Evolutionary conservation across 2,888 invertebrate species (phyloP).

Genomic region (Andricus quercusramuli): DNA sequence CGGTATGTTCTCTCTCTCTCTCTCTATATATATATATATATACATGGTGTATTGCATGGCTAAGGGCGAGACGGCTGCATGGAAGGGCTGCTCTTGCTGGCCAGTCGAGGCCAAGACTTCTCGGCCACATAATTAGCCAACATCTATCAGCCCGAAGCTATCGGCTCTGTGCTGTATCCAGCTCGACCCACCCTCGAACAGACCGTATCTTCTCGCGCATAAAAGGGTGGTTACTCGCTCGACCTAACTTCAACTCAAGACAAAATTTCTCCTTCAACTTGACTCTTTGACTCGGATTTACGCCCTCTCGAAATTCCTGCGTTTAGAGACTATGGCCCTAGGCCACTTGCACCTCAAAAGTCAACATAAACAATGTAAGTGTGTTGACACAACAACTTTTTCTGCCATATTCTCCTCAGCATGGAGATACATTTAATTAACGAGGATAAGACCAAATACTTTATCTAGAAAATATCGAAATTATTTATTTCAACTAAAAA

Average conservation of each 20-base stretch:
- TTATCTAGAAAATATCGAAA: no score
- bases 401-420: no score
- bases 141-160: conserved; percentile 79
- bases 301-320: conserved; percentile 21
- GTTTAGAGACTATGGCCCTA: background rate
- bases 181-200: conserved; percentile 68
- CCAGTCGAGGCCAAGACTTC: conserved; percentile 71
- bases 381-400: background rate
- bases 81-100: conserved; percentile 68
- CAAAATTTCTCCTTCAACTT: conserved; percentile 30
- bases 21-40: background rate
- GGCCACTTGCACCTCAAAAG: background rate
- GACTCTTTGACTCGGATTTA: conserved; percentile 29
- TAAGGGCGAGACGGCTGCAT: conserved; percentile 59
- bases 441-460: background rate
- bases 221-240: conserved; percentile 52
- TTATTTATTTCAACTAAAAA: no score
- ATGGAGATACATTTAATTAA: background rate
- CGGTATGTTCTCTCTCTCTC: conserved; percentile 45
- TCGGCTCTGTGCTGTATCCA: conserved; percentile 72
- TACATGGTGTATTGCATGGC: conserved; percentile 59
- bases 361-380: background rate
- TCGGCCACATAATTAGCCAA: conserved; percentile 78
- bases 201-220: conserved; percentile 58
- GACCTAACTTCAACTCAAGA: conserved; percentile 42